Evolutionary conservation across 2,888 invertebrate genomes (phyloP).

Genomic region (Mamestra brassicae): DNA sequence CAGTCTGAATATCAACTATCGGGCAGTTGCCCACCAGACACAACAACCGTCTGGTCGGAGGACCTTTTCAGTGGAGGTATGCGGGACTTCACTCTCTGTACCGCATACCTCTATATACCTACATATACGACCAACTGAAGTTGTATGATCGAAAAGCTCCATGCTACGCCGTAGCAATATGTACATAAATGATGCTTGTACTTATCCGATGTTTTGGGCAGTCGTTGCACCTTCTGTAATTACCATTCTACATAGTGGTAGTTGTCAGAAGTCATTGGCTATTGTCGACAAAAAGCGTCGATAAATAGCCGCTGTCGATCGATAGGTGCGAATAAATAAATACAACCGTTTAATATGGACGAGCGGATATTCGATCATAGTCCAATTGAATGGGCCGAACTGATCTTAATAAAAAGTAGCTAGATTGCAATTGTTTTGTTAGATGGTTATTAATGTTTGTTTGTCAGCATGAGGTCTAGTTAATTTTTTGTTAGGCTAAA

Average conservation of each 20-base stretch:
- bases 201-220: too few relatives aligned
- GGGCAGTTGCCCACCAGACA: too few relatives aligned
- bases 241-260: not conserved
- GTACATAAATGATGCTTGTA: too few relatives aligned
- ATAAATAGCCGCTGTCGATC: conserved; percentile 59
- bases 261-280: conserved; percentile 45
- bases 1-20: too few relatives aligned
- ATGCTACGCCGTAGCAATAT: not conserved
- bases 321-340: conserved; percentile 50
- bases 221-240: conserved; percentile 11
- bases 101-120: too few relatives aligned
- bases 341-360: conserved; percentile 25
- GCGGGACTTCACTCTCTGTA: too few relatives aligned
- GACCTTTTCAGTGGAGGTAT: too few relatives aligned
- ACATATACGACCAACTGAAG: too few relatives aligned
- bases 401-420: conserved; percentile 43
- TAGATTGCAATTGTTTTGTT: conserved; percentile 46
- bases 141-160: too few relatives aligned
- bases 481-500: conserved; percentile 23
- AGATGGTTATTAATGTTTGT: conserved; percentile 52
- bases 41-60: too few relatives aligned
- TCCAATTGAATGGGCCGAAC: conserved; percentile 42
- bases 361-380: conserved; percentile 39
- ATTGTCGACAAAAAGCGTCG: conserved; percentile 56
- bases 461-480: conserved; percentile 39